phyloP scores from a whole-genome alignment of 2,113 vertebrate genomes.

The Notothenia rossii region DNA sequence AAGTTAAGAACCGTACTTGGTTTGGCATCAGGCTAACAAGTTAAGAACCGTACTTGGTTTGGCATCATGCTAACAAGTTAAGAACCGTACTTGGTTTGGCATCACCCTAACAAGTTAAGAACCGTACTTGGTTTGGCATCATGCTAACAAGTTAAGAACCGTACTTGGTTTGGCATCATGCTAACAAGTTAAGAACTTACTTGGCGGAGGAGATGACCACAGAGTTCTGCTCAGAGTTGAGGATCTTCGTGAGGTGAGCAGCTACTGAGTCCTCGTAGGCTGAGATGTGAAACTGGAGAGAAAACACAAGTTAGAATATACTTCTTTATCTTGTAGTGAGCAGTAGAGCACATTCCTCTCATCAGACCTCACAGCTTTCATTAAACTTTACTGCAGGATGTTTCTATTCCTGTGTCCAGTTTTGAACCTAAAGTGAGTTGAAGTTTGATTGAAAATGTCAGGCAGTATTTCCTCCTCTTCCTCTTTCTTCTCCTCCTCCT shows the following conservation, averaged over 20 bases:
- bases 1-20: no score
- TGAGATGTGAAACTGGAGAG: slow-evolving; percentile 89
- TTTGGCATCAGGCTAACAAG: no score
- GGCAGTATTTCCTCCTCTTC: neutral
- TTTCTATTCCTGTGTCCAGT: neutral
- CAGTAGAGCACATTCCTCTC: neutral
- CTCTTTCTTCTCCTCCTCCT: neutral
- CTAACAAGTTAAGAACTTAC: no score
- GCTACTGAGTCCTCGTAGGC: slow-evolving; percentile 96
- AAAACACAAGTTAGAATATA: neutral
- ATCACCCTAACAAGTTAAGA: no score
- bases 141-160: no score
- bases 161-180: no score
- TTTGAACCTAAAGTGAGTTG: neutral
- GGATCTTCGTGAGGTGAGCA: slow-evolving; percentile 96
- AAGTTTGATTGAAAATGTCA: slow-evolving; percentile 13
- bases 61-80: no score
- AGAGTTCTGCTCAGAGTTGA: slow-evolving; percentile 96
- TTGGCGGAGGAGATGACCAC: slow-evolving; percentile 96
- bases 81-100: no score
- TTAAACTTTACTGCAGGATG: neutral
- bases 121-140: no score
- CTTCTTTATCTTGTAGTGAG: neutral
- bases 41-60: no score
- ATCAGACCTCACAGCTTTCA: no score